These are phyloP conservation scores for Strix aluco DNA, from an alignment of 2,113 vertebrate genomes.

Conservation along the genomic window DNA sequence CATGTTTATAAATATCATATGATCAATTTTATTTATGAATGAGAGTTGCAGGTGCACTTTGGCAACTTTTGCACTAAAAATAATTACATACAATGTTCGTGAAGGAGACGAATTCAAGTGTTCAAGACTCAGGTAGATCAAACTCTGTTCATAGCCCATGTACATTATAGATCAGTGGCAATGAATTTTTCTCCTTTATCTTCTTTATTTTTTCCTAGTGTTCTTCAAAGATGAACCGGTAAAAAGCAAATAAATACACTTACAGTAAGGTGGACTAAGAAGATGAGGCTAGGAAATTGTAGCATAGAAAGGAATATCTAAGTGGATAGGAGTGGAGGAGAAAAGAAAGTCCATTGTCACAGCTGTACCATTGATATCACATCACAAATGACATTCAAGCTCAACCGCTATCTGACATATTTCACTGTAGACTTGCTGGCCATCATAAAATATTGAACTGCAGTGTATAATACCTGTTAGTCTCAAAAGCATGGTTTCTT, in stretches of 20 bases:
- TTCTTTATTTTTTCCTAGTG: neutral
- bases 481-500: neutral
- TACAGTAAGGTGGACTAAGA: neutral
- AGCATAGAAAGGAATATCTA: neutral
- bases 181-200: neutral
- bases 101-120: neutral
- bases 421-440: neutral
- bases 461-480: neutral
- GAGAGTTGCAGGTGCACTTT: neutral
- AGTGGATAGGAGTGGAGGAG: rapidly evolving
- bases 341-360: neutral
- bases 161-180: neutral
- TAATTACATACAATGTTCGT: neutral
- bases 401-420: neutral
- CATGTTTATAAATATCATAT: neutral
- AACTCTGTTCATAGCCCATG: rapidly evolving
- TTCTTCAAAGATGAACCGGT: neutral
- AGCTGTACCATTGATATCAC: neutral
- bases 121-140: neutral
- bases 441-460: neutral
- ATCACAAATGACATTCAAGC: neutral
- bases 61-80: neutral
- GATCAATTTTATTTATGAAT: neutral
- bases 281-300: neutral
- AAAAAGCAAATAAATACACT: neutral